Evolutionary conservation across 1,140 invertebrate species (phyloP).

Genomic region (Lepidurus couesii): DNA sequence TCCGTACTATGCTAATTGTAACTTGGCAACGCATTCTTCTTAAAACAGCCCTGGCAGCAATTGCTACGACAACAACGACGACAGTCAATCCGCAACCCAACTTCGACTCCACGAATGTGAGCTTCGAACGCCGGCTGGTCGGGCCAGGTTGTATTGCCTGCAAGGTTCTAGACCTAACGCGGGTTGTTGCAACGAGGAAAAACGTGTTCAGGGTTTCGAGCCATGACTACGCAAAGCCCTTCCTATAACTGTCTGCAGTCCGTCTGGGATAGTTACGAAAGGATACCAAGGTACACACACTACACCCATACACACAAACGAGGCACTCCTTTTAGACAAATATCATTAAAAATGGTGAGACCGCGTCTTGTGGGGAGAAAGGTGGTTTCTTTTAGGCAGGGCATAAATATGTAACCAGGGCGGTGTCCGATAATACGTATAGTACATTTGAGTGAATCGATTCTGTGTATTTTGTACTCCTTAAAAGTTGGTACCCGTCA

Average conservation of each 20-base stretch:
- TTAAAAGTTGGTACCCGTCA: neutral
- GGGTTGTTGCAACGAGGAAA: neutral
- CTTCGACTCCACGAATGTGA: no score
- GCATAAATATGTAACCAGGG: constrained; percentile 18
- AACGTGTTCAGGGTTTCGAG: neutral
- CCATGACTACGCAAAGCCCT: constrained; percentile 39
- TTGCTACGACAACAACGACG: no score
- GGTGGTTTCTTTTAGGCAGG: no score
- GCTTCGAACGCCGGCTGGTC: no score
- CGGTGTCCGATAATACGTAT: neutral
- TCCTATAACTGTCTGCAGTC: constrained; percentile 80
- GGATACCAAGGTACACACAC: constrained; percentile 67
- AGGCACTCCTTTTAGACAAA: neutral
- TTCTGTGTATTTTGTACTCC: neutral
- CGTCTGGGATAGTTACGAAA: constrained; percentile 77
- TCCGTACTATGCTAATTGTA: no score
- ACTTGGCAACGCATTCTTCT: no score
- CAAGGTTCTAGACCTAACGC: neutral
- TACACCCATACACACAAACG: neutral
- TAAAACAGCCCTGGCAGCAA: no score
- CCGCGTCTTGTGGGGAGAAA: no score
- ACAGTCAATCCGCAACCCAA: no score
- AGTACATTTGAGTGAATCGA: neutral
- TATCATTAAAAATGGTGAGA: no score
- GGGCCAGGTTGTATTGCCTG: neutral